phyloP scores from a whole-genome alignment of 1,140 invertebrate genomes.

The Ladona fulva region DNA sequence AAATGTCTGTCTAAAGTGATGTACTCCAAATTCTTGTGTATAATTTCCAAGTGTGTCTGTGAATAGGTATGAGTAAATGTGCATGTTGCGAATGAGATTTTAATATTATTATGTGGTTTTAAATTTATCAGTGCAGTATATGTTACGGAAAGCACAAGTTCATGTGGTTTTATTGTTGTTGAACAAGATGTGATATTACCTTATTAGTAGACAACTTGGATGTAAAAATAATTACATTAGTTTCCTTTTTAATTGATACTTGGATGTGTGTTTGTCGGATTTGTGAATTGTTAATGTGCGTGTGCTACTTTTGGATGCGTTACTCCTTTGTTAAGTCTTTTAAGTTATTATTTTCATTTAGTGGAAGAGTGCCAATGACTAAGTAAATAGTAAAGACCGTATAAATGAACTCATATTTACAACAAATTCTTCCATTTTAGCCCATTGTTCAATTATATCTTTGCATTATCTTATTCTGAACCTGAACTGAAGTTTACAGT shows the following conservation, averaged over 20 bases:
- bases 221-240: not conserved
- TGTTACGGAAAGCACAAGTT: not conserved
- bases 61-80: not conserved
- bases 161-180: constrained; percentile 10
- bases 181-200: constrained; percentile 9
- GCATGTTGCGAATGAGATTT: not conserved
- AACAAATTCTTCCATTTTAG: not conserved
- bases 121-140: constrained; percentile 7
- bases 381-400: not conserved
- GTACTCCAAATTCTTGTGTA: not conserved
- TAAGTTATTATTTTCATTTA: not conserved
- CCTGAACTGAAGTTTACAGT: no score
- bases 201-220: constrained; percentile 6
- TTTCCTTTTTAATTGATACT: not conserved
- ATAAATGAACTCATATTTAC: not conserved
- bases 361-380: constrained; percentile 4
- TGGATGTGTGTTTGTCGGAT: not conserved
- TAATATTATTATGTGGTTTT: not conserved
- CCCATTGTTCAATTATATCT: not conserved
- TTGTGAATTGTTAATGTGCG: not conserved
- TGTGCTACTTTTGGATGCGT: not conserved
- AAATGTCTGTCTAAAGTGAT: constrained; percentile 2
- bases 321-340: not conserved
- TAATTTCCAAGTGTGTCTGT: constrained; percentile 1
- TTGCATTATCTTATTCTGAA: no score